Evolutionary conservation across 35 echinoderm and acorn worm genomes (phyloP).

Genomic region (Antedon bifida): DNA sequence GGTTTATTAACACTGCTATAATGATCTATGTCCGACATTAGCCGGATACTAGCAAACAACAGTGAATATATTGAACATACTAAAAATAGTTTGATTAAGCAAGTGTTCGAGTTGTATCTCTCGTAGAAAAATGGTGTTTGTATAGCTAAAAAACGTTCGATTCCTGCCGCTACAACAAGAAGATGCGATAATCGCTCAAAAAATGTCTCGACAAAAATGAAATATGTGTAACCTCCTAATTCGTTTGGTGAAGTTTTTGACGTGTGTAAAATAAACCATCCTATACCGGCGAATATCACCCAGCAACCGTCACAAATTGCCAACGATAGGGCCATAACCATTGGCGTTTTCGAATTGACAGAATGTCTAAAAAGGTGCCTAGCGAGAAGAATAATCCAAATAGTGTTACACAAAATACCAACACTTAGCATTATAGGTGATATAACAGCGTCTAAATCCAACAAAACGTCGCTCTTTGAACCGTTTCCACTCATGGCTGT

Average conservation of each 20-base stretch:
- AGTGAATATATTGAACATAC: background rate
- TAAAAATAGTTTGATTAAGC: background rate
- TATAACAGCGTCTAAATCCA: background rate
- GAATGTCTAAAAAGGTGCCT: background rate
- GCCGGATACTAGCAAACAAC: background rate
- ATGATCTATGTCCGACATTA: background rate
- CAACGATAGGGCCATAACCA: background rate
- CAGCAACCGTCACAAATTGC: background rate
- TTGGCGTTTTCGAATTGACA: background rate
- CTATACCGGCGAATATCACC: background rate
- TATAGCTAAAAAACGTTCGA: background rate
- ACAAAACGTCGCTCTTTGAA: background rate
- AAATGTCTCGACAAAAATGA: background rate
- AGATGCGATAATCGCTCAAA: background rate
- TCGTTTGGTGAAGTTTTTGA: background rate
- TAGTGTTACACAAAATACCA: background rate
- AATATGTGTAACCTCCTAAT: background rate
- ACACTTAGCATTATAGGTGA: background rate
- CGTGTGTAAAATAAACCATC: background rate
- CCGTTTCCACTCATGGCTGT: background rate
- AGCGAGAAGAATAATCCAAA: background rate
- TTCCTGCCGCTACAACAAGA: background rate
- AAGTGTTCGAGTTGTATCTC: background rate
- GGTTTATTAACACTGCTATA: background rate
- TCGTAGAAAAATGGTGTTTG: conserved; percentile 1